Percentiles rank a stretch among this genome's conserved stretches.
Conservation (phyloP, 2,888 invertebrate genomes). For the Caenorhabditis sp. region DNA sequence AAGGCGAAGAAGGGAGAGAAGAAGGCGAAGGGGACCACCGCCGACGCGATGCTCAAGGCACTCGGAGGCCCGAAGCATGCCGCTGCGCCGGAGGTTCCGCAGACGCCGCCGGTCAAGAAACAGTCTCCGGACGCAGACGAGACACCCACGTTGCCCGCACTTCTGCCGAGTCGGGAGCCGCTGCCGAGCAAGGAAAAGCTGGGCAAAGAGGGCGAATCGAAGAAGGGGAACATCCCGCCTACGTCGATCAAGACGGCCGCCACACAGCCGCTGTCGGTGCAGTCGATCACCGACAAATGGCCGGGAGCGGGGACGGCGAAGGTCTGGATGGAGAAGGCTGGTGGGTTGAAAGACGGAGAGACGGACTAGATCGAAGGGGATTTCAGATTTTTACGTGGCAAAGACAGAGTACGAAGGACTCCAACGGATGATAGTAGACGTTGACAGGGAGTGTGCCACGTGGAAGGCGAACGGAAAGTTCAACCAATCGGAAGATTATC, state of each 20-base stretch:
- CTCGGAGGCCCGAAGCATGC: too few relatives aligned
- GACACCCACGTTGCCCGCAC: too few relatives aligned
- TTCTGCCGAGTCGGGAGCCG: too few relatives aligned
- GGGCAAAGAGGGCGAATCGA: neutral
- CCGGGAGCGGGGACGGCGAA: conserved; percentile 5
- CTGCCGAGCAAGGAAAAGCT: neutral
- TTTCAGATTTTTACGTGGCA: conserved; percentile 9
- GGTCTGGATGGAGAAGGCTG: conserved; percentile 19
- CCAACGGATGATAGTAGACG: conserved; percentile 10
- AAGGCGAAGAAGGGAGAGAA: too few relatives aligned
- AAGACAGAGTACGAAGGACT: conserved; percentile 22
- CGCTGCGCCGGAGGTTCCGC: too few relatives aligned
- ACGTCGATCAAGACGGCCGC: neutral
- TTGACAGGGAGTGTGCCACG: conserved; percentile 23
- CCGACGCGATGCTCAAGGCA: too few relatives aligned
- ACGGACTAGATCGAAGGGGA: too few relatives aligned
- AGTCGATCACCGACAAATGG: conserved; percentile 13
- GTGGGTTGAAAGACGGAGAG: too few relatives aligned
- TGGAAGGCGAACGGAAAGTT: conserved; percentile 17
- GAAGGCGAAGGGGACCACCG: too few relatives aligned
- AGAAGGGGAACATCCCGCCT: neutral
- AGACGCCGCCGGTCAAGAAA: too few relatives aligned
- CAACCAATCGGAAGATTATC: conserved; percentile 29
- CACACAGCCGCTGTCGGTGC: neutral
- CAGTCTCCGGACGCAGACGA: too few relatives aligned